Conservation (phyloP, 2,888 invertebrate genomes). For the Tachina lurida region DNA sequence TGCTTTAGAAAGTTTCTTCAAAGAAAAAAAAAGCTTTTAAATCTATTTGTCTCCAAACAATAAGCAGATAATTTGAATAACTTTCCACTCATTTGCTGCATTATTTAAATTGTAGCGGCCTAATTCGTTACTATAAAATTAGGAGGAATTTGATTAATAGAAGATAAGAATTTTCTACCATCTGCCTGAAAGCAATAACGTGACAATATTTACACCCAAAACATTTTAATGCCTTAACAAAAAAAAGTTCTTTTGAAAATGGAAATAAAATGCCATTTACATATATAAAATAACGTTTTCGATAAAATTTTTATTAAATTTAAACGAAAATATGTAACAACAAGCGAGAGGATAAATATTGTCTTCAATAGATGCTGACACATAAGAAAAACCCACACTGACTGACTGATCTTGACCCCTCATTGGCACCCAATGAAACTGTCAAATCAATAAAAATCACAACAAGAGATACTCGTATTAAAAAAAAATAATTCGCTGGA, state of each 20-base stretch:
- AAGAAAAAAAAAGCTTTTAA: not conserved
- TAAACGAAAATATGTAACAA: slow-evolving; percentile 16
- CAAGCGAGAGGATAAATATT: slow-evolving; percentile 3
- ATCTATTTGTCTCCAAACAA: not conserved
- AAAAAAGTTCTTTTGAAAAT: slow-evolving; percentile 19
- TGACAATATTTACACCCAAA: slow-evolving; percentile 29
- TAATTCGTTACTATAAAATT: slow-evolving; percentile 30
- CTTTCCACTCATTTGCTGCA: not conserved
- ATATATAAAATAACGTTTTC: slow-evolving; percentile 24
- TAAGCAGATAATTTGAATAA: not conserved
- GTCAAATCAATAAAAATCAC: slow-evolving; percentile 46
- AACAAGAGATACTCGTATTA: slow-evolving; percentile 13
- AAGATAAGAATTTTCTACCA: slow-evolving; percentile 2
- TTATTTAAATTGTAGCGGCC: slow-evolving; percentile 25
- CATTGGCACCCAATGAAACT: slow-evolving; percentile 65
- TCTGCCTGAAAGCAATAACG: not conserved
- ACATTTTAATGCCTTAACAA: slow-evolving; percentile 5
- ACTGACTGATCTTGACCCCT: slow-evolving; percentile 59
- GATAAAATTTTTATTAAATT: slow-evolving; percentile 60
- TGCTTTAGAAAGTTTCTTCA: slow-evolving; percentile 8
- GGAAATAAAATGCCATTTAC: slow-evolving; percentile 1
- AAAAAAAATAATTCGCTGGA: slow-evolving; percentile 4
- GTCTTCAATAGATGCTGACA: not conserved
- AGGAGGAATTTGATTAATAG: slow-evolving; percentile 12
- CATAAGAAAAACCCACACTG: slow-evolving; percentile 50